Percentiles rank a stretch among this genome's conserved stretches.
phyloP scores from a whole-genome alignment of 2,113 vertebrate genomes.

The Dasypus novemcinctus region DNA sequence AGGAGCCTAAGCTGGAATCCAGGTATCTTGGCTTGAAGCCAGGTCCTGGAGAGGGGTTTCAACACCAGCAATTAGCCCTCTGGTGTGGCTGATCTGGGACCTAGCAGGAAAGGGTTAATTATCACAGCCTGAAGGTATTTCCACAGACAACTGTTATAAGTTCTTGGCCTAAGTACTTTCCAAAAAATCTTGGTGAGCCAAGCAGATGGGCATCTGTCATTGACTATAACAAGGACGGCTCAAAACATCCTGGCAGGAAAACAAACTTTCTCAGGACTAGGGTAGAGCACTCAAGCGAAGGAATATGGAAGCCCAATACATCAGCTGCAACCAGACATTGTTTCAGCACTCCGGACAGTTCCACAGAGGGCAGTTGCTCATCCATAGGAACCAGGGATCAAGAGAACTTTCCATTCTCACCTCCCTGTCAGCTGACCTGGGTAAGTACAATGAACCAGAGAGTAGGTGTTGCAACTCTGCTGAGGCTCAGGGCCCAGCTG shows the following conservation, averaged over 20 bases:
- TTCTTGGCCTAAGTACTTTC: conserved; percentile 46
- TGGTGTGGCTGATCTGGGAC: neutral
- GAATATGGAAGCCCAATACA: neutral
- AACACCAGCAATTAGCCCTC: neutral
- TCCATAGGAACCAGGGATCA: fast-evolving
- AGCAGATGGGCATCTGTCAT: conserved; percentile 59
- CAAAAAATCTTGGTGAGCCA: conserved; percentile 9
- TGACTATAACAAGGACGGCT: conserved; percentile 33
- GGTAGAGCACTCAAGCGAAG: neutral
- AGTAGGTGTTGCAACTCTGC: too few species aligned
- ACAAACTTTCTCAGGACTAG: neutral
- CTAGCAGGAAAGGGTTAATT: neutral
- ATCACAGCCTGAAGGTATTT: conserved; percentile 40
- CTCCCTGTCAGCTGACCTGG: too few species aligned
- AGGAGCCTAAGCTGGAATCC: neutral
- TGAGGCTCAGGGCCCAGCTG: too few species aligned
- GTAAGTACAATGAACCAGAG: too few species aligned
- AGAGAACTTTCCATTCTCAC: neutral
- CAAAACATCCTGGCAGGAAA: neutral
- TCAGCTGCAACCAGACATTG: neutral
- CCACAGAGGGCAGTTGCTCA: fast-evolving
- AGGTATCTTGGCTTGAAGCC: neutral
- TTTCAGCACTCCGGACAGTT: conserved; percentile 73
- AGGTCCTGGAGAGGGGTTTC: neutral
- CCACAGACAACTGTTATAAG: conserved; percentile 32